Evolutionary conservation across 2,113 vertebrate species (phyloP), one percentile per base, ranked within the genome.

Genomic region (Cettia cetti): DNA sequence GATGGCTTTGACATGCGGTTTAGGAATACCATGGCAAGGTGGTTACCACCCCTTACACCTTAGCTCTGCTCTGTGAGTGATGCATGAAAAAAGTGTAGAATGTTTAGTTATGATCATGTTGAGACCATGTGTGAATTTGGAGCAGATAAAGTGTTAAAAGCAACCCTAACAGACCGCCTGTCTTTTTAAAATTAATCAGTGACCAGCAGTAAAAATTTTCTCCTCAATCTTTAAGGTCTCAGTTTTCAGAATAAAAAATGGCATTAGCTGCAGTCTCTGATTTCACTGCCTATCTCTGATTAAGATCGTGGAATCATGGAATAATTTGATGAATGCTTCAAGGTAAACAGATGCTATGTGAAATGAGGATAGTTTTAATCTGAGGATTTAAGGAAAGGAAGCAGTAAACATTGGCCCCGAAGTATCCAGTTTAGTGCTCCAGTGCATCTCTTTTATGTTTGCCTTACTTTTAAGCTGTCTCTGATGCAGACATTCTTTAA

Each of bases 401-500:
- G 10, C 10, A 12, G 21, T 7, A 76, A 76, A 40, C 13, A 28
- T 4, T 45, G 49, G 49, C 37, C 5, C 33, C n/a, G 42, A 37
- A 37, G 18, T 71, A 74, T 40, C 37, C 50, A 69, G 28, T 47
- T 87, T 54, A 52, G 23, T 47, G 44, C 40, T 92, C 76, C 23
- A 45, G 8, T 82, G 30, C 15, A 17, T 79, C 30, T 74, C 66
- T 94, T 95, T 86, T 45, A 39, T 77, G 59, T 65, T 56, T 95
- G 42, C 60, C 54, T 93, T 93, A 72, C 78, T 72, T 88, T 45
- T 65, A 95, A 94, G 90, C 81, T 94, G 54, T 88, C 33, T 87
- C 66, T 87, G 82, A 80, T 80, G 70, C 90, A 92, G 65, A 82
- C 69, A 56, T 75, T 57, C 74, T 89, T n/a, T 87, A 72, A 49